Evolutionary conservation across 2,797 vertebrate genomes (phyloP), one percentile per base, ranked within the genome.

Genomic region (Myiothlypis coronata): DNA sequence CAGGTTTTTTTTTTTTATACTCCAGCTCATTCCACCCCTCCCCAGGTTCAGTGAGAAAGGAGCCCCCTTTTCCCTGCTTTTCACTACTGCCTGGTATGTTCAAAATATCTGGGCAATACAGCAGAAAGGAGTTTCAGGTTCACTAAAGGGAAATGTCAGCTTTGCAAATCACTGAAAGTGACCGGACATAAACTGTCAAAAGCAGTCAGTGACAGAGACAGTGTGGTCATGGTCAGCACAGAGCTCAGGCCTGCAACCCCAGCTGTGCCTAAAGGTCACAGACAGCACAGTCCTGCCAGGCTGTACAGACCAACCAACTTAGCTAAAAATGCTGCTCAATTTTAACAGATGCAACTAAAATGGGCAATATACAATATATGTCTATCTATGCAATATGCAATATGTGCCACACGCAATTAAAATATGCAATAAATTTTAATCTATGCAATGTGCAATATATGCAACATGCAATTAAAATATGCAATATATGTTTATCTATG

Each of bases 131-230:
- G 64, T 92, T 96, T 95, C 94, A 86, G 93, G 84, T 95, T 97
- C 95, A 93, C 82, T 86, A 93, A 93, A 91, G 85, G 80, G 80
- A 95, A 94, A 94, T 61, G 94, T 96, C 92, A 97, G 80, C 95
- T 95, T 83, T 83, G 77, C 69, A 94, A 93, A 91, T 86, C 87
- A 94, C 87, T 90, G 92, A 86, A 83, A 95, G 94, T 90, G 93
- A 82, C 87, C 12, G 67, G 91, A 94, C 85, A 60, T 16, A 70
- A 94, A 39, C 89, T 96, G 95, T 94, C 94, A 96, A 39, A 96
- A 76, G 39, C 60, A 96, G 94, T 94, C 94, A 97, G 85, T 0
- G 6, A 79, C 20, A 34, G 6, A 79, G 52, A 35, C 35, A 39
- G 72, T 6, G 76, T 43, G 72, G 82, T 83, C 76, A 67, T 82